Conservation (phyloP, 2,888 invertebrate species). For the Lithophane ornitopus region DNA sequence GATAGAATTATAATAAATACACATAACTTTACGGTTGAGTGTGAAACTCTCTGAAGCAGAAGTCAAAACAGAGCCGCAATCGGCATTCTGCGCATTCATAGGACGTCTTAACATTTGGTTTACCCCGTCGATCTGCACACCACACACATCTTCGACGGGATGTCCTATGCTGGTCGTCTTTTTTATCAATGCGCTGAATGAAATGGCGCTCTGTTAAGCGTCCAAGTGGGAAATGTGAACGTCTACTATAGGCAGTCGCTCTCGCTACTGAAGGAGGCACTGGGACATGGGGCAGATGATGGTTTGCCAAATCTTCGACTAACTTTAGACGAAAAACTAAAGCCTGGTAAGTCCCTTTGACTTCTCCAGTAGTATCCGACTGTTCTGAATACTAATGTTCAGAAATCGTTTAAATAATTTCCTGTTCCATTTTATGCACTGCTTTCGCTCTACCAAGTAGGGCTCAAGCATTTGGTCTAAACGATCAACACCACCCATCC, state of each 20-base stretch:
- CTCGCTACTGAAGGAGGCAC: background rate
- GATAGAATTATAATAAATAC: too few species aligned
- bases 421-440: conserved; percentile 12
- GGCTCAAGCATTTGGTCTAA: conserved; percentile 6
- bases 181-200: too few species aligned
- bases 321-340: background rate
- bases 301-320: too few species aligned
- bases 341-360: background rate
- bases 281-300: too few species aligned
- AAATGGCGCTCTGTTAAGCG: background rate
- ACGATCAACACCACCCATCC: conserved; percentile 3
- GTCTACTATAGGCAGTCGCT: background rate
- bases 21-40: too few species aligned
- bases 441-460: conserved; percentile 14
- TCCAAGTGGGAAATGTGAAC: background rate
- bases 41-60: too few species aligned
- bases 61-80: too few species aligned
- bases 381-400: conserved; percentile 14
- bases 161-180: too few species aligned
- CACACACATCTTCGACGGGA: background rate
- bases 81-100: too few species aligned
- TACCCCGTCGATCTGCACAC: conserved; percentile 4
- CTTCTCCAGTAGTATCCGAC: background rate
- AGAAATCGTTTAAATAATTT: conserved; percentile 5
- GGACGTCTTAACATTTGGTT: too few species aligned